Percentiles rank a stretch among this genome's conserved stretches.
These are phyloP conservation scores for Pelecanus crispus DNA, from an alignment of 2,113 vertebrate species.

Conservation along the genomic window DNA sequence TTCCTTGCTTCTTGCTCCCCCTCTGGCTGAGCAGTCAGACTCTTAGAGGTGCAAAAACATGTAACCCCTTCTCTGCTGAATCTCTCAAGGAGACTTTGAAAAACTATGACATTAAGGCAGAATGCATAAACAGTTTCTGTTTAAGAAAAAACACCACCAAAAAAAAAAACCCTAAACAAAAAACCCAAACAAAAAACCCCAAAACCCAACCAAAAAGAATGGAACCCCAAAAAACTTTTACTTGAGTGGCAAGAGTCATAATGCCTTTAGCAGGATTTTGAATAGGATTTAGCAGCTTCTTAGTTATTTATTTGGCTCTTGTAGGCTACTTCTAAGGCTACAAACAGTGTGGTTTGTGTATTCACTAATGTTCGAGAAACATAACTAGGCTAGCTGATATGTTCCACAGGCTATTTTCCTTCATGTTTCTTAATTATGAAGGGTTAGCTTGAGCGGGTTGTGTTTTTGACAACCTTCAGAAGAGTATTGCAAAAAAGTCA, in stretches of 20 bases:
- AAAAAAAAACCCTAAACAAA: not conserved
- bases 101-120: not conserved
- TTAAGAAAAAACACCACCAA: not conserved
- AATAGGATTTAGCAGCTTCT: not conserved
- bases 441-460: not conserved
- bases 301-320: not conserved
- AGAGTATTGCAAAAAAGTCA: not conserved
- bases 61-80: not conserved
- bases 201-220: not conserved
- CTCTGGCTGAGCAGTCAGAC: not conserved
- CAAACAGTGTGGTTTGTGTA: not conserved
- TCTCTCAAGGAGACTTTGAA: not conserved
- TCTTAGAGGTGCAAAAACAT: not conserved
- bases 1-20: not conserved
- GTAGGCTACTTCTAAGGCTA: not conserved
- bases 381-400: not conserved
- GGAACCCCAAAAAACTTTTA: not conserved
- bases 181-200: not conserved
- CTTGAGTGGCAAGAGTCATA: not conserved
- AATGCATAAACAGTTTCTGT: not conserved
- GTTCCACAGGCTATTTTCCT: not conserved
- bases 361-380: not conserved
- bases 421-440: not conserved
- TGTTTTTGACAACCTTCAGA: slow-evolving; percentile 6
- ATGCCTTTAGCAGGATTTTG: not conserved